phyloP scores from a whole-genome alignment of 30 jellyfish, hydroid and myxozoan species.

The Aurelia aurita complex sp. Pacific region DNA sequence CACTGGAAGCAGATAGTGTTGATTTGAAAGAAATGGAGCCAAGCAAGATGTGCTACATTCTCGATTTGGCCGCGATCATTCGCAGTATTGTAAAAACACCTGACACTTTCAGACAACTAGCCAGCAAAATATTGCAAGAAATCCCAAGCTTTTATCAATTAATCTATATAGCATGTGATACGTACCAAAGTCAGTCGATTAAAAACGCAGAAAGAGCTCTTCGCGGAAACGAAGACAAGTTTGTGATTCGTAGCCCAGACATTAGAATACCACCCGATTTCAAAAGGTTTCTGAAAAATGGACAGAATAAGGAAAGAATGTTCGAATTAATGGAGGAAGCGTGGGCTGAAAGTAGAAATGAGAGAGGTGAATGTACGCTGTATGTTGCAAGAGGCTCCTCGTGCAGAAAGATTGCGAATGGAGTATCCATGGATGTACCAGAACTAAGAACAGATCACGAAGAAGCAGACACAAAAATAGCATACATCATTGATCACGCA shows the following conservation, averaged over 20 bases:
- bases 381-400: constrained; percentile 14
- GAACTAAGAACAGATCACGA: constrained; percentile 48
- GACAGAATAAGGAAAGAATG: constrained; percentile 35
- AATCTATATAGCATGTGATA: constrained; percentile 15
- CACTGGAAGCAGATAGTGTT: too few species aligned
- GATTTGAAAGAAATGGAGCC: too few species aligned
- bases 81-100: too few species aligned
- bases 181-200: constrained; percentile 16
- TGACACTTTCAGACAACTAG: too few species aligned
- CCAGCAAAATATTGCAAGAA: not conserved
- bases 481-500: constrained; percentile 42
- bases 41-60: too few species aligned
- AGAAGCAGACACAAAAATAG: constrained; percentile 52
- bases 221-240: not conserved
- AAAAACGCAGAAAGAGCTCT: constrained; percentile 25
- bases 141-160: not conserved
- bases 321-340: constrained; percentile 24
- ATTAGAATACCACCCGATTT: not conserved
- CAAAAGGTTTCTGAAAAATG: constrained; percentile 12
- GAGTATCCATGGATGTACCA: constrained; percentile 39
- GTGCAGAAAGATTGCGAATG: constrained; percentile 30
- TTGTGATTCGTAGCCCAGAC: too few species aligned
- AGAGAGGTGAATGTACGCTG: constrained; percentile 19
- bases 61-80: too few species aligned
- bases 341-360: constrained; percentile 19